These are phyloP conservation scores for Syngnathus floridae DNA, from an alignment of 2,113 vertebrate genomes.

Conservation along the genomic window DNA sequence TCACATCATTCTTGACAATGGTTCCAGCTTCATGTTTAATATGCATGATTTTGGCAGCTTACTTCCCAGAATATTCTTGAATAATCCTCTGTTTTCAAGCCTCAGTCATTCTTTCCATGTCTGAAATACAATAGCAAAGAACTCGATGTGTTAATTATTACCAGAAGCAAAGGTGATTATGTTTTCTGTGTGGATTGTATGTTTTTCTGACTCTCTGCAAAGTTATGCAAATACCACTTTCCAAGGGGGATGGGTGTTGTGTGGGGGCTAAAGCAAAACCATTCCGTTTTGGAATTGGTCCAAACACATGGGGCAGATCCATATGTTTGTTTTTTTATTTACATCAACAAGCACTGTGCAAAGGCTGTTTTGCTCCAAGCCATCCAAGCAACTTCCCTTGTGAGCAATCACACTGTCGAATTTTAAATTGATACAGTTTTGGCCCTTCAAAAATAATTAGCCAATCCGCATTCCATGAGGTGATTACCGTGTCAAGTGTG, in stretches of 20 bases:
- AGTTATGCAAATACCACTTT: conserved; percentile 8
- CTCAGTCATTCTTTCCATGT: neutral
- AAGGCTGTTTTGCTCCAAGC: neutral
- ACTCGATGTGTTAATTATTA: conserved; percentile 1
- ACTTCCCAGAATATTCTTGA: neutral
- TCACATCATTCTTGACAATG: neutral
- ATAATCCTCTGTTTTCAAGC: neutral
- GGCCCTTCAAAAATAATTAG: neutral
- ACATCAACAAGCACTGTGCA: neutral
- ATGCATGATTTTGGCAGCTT: neutral
- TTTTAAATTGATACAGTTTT: neutral
- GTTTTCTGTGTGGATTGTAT: conserved; percentile 3
- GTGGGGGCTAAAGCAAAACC: neutral
- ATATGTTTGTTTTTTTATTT: neutral
- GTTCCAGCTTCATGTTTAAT: neutral
- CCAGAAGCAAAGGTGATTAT: conserved; percentile 2
- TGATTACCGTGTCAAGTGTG: neutral
- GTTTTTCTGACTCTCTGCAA: conserved; percentile 6
- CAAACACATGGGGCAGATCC: conserved; percentile 2
- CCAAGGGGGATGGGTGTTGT: neutral
- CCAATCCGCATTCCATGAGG: neutral
- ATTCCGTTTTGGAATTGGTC: conserved; percentile 3
- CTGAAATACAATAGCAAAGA: neutral
- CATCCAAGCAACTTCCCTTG: neutral
- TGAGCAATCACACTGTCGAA: neutral